Base-by-base conservation (phyloP, 1,140 invertebrate genomes). In the Tetramorium alpestre region DNA sequence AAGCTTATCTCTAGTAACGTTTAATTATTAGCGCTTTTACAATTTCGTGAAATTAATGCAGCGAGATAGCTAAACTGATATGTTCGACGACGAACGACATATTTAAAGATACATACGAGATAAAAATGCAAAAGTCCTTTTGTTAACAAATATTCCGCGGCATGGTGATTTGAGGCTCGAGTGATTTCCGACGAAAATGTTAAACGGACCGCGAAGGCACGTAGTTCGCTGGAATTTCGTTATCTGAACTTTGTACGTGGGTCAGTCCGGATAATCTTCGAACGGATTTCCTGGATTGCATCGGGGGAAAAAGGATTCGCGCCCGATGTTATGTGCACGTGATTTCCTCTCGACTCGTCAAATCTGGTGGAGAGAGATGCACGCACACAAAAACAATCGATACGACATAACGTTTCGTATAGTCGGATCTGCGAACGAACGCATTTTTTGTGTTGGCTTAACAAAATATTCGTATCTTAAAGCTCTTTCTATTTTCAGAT, bases 191-290 rank as follows among this genome's bases (percentile, higher is more conserved):
- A 73, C 80, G 13, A 13, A 75, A 75, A 84, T 84, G 80, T 75
- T 84, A 62, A 73, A 73, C 80, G 67, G 69, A 73, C 80, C n/a
- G 80, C 69, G 25, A 60, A 75, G 25, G 80, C 67, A 84, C 51
- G 69, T 82, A 73, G 18, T 33, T 38, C 25, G 54, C 13, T 47
- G 54, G 67, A 73, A 82, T 75, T 82, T 60, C 44, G 69, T 84
- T 60, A 73, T 44, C 28, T 60, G 54, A 84, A 84, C 44, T 49
- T 75, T 28, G 69, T 47, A 73, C 41, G 65, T 47, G 25, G 69
- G 69, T 60, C 69, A 75, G 51, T 33, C 41, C 13, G 69, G 69
- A 84, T 84, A 75, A 84, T 84, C 54, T 25, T 33, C 41, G n/a
- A 60, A 84, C 51, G 25, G n/a, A 56, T 84, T 84, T 84, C 51